Evolutionary conservation across 2,888 invertebrate genomes (phyloP).

Genomic region (Harpagoxenus sublaevis): DNA sequence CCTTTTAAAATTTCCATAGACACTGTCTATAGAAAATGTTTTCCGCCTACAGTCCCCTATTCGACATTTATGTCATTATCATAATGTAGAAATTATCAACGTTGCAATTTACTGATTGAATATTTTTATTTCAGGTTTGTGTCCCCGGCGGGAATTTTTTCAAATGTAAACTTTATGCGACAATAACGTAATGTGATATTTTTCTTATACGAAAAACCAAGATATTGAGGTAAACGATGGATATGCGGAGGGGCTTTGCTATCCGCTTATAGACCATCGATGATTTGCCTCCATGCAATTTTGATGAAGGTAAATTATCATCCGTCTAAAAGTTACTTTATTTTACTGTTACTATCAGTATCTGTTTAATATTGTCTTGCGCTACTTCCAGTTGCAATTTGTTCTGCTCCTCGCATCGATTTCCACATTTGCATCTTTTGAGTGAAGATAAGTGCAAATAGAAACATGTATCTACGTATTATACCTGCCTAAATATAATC

Average conservation of each 20-base stretch:
- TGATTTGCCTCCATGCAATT: not conserved
- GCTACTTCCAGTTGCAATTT: not conserved
- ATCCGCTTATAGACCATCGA: not conserved
- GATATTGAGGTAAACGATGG: not conserved
- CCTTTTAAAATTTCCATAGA: conserved; percentile 7
- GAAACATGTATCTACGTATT: not conserved
- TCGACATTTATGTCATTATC: conserved; percentile 9
- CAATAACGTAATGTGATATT: not conserved
- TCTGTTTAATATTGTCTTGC: not conserved
- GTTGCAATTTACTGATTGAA: not conserved
- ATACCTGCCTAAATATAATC: not conserved
- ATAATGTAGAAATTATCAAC: not conserved
- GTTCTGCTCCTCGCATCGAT: not conserved
- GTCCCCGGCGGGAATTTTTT: not conserved
- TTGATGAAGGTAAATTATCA: conserved; percentile 1
- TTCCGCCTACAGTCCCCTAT: not conserved
- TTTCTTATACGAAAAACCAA: not conserved
- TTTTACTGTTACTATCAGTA: not conserved
- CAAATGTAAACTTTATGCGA: not conserved
- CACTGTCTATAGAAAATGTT: conserved; percentile 1
- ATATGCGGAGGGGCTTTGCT: not conserved
- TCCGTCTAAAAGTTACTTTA: not conserved
- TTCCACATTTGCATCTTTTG: not conserved
- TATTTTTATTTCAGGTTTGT: conserved; percentile 6
- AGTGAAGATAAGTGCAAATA: not conserved